Percentiles rank a stretch among this genome's conserved stretches.
These are phyloP conservation scores for Zoroaster sp. DNA, from an alignment of 53 echinoderm and acorn worm species.

Conservation along the genomic window DNA sequence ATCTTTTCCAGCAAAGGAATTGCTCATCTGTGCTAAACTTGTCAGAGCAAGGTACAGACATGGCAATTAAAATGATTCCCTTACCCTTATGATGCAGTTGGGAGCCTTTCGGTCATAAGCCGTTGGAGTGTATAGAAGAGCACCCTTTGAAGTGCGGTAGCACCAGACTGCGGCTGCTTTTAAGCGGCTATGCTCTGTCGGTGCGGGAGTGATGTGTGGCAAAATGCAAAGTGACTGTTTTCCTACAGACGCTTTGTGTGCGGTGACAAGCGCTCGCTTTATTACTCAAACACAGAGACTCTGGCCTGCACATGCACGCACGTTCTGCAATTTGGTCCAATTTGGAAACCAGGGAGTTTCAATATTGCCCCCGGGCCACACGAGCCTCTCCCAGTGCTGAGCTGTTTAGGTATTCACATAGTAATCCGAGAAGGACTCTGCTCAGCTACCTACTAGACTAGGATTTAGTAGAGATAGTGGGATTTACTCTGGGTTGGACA, in stretches of 20 bases:
- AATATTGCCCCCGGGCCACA: neutral
- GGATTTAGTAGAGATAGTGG: neutral
- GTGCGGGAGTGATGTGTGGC: neutral
- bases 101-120: no score
- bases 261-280: neutral
- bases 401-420: slow-evolving; percentile 11
- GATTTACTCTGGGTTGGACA: neutral
- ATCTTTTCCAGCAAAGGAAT: neutral
- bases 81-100: neutral
- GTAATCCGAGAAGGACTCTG: slow-evolving; percentile 13
- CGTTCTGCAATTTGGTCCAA: slow-evolving; percentile 42
- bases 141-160: no score
- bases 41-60: neutral
- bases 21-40: neutral
- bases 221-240: neutral
- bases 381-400: neutral
- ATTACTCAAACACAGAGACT: neutral
- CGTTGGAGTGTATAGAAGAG: no score
- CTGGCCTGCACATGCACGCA: neutral
- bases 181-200: no score
- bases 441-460: neutral
- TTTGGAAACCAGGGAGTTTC: slow-evolving; percentile 24
- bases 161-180: no score
- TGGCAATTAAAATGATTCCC: neutral
- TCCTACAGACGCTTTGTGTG: neutral